Evolutionary conservation across 2,797 vertebrate species (phyloP).

Genomic region (Enteromius unitaeniatus): DNA sequence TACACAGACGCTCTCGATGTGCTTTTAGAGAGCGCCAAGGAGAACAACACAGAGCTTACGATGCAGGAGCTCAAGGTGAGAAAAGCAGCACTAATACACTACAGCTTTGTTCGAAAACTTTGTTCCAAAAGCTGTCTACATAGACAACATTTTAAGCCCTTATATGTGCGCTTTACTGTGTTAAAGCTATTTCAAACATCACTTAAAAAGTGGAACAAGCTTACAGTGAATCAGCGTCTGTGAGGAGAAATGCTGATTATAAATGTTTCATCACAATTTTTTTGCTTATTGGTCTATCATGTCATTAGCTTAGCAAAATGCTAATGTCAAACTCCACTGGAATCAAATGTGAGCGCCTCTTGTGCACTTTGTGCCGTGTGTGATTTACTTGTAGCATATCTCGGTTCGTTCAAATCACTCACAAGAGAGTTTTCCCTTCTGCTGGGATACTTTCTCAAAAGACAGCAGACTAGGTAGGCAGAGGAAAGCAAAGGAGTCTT

Average conservation of each 20-base stretch:
- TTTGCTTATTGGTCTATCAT: neutral
- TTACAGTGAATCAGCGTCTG: neutral
- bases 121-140: neutral
- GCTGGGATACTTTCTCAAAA: neutral
- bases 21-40: conserved; percentile 93
- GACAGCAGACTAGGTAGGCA: too few relatives aligned
- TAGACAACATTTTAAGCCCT: neutral
- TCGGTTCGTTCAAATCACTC: neutral
- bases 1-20: conserved; percentile 93
- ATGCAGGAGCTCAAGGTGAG: conserved; percentile 98
- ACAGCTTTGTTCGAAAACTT: neutral
- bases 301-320: neutral
- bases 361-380: neutral
- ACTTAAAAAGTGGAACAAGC: neutral
- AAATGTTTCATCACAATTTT: neutral
- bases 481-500: neutral
- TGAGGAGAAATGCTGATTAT: neutral
- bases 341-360: neutral
- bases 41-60: conserved; percentile 92
- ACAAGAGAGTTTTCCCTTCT: neutral
- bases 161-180: neutral
- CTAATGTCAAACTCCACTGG: neutral
- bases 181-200: neutral
- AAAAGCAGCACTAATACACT: neutral
- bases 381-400: neutral